Conservation (phyloP, 2,797 vertebrate species). For the Sorex maritimensis region DNA sequence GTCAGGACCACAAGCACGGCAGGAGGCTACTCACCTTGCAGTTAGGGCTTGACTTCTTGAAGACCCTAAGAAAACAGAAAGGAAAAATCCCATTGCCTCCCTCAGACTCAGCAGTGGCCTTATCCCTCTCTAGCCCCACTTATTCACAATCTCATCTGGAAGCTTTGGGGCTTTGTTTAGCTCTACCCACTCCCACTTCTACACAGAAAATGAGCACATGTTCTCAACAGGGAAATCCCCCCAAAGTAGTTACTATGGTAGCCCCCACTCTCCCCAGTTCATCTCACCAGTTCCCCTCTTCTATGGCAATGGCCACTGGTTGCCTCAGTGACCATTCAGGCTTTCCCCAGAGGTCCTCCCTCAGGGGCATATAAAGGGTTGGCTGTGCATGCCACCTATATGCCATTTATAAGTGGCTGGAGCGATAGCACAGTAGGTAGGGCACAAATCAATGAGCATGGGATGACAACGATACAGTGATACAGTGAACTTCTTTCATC, state of each 20-base stretch:
- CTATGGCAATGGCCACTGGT: not conserved
- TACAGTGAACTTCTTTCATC: not conserved
- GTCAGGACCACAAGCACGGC: not conserved
- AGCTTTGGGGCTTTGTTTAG: constrained; percentile 28
- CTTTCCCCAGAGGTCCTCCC: constrained; percentile 13
- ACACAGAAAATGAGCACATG: constrained; percentile 5
- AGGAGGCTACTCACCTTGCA: constrained; percentile 87
- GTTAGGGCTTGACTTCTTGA: constrained; percentile 90
- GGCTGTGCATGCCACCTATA: not conserved
- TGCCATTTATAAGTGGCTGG: not conserved
- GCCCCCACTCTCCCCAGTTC: not conserved
- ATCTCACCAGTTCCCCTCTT: not conserved
- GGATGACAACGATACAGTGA: no score
- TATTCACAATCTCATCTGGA: not conserved
- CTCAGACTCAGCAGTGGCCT: constrained; percentile 36
- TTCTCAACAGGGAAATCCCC: not conserved
- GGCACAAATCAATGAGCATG: no score
- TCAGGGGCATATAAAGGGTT: not conserved
- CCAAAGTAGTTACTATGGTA: not conserved
- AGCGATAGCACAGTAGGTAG: no score
- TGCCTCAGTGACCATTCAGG: constrained; percentile 38
- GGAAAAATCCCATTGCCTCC: constrained; percentile 75
- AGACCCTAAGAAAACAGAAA: constrained; percentile 87
- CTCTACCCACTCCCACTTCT: not conserved
- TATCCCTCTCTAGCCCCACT: not conserved